Evolutionary conservation across 2,888 invertebrate species (phyloP).

Genomic region (Argyresthia goedartella): DNA sequence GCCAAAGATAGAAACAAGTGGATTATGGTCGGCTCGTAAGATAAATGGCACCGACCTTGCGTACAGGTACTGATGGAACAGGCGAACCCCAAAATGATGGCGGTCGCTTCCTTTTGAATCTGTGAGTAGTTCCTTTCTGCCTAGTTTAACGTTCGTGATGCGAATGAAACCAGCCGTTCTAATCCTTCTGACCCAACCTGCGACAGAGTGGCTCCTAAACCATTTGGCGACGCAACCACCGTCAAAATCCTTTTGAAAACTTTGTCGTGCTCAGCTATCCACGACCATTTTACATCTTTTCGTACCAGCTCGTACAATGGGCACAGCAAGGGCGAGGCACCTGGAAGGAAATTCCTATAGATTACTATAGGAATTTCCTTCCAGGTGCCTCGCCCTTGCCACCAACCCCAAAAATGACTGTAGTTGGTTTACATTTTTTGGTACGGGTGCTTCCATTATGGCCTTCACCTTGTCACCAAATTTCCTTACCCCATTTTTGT

Average conservation of each 20-base stretch:
- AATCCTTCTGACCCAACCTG: not conserved
- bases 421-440: slow-evolving; percentile 1
- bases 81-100: slow-evolving; percentile 12
- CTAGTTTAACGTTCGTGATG: slow-evolving; percentile 15
- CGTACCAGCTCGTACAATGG: slow-evolving; percentile 2
- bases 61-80: slow-evolving; percentile 16
- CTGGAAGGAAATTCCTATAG: slow-evolving; percentile 2
- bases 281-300: not conserved
- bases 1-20: slow-evolving; percentile 10
- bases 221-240: not conserved
- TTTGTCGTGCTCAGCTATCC: not conserved
- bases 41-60: slow-evolving; percentile 14
- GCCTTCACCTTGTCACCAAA: not conserved
- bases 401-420: slow-evolving; percentile 3
- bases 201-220: not conserved
- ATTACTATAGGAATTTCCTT: too few species aligned
- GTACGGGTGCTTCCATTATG: not conserved
- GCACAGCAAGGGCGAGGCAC: not conserved
- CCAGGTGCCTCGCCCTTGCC: too few species aligned
- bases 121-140: slow-evolving; percentile 14
- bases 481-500: slow-evolving; percentile 1
- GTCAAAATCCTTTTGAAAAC: slow-evolving; percentile 1
- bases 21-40: slow-evolving; percentile 12
- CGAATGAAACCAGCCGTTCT: slow-evolving; percentile 5
- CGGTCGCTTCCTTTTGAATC: slow-evolving; percentile 11